Percentiles rank a stretch among this genome's conserved stretches.
Conservation (phyloP, 2,888 invertebrate species). For the Drosophila suboccidentalis region DNA sequence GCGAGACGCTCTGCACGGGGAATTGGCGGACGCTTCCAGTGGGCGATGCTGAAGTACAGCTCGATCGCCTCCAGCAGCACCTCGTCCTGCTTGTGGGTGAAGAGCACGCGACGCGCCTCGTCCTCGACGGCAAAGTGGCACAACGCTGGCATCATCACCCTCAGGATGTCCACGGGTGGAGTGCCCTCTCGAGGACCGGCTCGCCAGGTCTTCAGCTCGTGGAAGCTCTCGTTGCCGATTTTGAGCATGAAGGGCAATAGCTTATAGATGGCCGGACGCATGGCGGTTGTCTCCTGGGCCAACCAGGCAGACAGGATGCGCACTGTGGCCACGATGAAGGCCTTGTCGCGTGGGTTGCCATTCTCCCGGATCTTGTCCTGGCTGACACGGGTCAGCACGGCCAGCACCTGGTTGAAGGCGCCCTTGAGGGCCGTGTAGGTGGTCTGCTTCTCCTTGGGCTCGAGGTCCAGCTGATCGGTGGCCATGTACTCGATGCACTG, state of each 20-base stretch:
- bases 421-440: conserved; percentile 95
- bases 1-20: conserved; percentile 93
- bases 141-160: conserved; percentile 94
- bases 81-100: conserved; percentile 92
- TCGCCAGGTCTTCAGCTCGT: conserved; percentile 89
- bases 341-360: conserved; percentile 89
- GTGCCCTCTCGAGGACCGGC: conserved; percentile 88
- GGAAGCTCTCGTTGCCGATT: conserved; percentile 93
- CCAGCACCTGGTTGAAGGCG: conserved; percentile 93
- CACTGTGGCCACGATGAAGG: conserved; percentile 94
- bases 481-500: conserved; percentile 92
- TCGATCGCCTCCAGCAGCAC: conserved; percentile 92
- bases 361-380: conserved; percentile 91
- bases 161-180: conserved; percentile 89
- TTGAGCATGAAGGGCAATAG: conserved; percentile 93
- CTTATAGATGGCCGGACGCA: conserved; percentile 93
- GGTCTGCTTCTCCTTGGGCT: conserved; percentile 96
- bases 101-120: conserved; percentile 91
- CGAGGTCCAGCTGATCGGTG: conserved; percentile 92
- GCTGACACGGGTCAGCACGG: conserved; percentile 90
- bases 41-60: conserved; percentile 94
- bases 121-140: conserved; percentile 97
- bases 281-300: conserved; percentile 95
- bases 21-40: conserved; percentile 93
- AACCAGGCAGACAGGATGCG: conserved; percentile 95